phyloP scores from a whole-genome alignment of 2,888 invertebrate species.

The Philopedon plagiatum region DNA sequence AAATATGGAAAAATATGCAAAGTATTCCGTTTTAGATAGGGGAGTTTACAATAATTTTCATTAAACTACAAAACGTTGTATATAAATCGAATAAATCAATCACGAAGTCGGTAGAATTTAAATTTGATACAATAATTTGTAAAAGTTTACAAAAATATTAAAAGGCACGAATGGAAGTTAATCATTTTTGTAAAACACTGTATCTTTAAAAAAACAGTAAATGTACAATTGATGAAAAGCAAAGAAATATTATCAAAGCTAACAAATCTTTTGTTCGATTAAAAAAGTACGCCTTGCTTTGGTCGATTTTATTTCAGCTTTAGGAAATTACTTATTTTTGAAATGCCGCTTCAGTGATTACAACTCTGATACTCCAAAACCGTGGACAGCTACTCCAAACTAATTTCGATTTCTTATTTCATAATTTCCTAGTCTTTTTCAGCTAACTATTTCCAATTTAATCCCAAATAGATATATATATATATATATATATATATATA shows the following conservation, averaged over 20 bases:
- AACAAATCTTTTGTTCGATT: neutral
- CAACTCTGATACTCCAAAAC: neutral
- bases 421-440: neutral
- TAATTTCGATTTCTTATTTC: neutral
- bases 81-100: neutral
- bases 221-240: neutral
- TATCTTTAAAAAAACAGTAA: neutral
- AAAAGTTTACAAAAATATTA: too few species aligned
- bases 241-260: neutral
- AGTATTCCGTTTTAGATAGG: conserved; percentile 10
- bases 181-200: too few species aligned
- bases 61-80: neutral
- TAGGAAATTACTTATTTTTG: conserved; percentile 16
- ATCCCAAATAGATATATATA: too few species aligned
- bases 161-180: too few species aligned
- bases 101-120: neutral
- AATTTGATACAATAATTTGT: too few species aligned
- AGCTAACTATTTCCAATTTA: neutral
- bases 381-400: neutral
- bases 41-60: conserved; percentile 12
- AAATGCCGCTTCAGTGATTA: conserved; percentile 1
- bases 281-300: neutral
- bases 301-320: conserved; percentile 20
- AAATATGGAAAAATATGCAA: conserved; percentile 31
- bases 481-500: neutral